phyloP scores from a whole-genome alignment of 2,888 invertebrate genomes.

The Pachydiplax longipennis region DNA sequence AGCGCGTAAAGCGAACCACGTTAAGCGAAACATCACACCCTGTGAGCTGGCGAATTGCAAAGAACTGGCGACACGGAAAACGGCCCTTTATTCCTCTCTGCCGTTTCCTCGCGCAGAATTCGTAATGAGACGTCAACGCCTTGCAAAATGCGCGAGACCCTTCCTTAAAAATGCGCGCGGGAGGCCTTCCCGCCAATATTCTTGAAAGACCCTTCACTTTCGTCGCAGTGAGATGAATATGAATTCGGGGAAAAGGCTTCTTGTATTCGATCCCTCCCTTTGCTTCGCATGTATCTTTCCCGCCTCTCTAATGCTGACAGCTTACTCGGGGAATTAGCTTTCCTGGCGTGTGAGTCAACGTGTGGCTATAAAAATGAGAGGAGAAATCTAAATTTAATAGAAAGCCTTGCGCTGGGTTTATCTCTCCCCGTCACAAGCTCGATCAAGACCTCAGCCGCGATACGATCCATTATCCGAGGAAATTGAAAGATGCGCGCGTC shows the following conservation, averaged over 20 bases:
- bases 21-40: too few species aligned
- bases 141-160: not conserved
- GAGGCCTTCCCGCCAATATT: not conserved
- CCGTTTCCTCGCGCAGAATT: not conserved
- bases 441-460: too few species aligned
- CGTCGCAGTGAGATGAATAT: not conserved
- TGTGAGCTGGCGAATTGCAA: too few species aligned
- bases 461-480: too few species aligned
- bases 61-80: not conserved
- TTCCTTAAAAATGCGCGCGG: not conserved
- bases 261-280: not conserved
- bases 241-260: not conserved
- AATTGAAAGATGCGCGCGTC: too few species aligned
- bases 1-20: too few species aligned
- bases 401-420: too few species aligned
- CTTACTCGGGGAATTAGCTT: not conserved
- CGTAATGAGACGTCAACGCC: not conserved
- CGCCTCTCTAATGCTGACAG: not conserved
- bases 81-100: not conserved
- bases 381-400: too few species aligned
- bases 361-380: too few species aligned
- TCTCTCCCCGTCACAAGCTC: too few species aligned
- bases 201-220: not conserved
- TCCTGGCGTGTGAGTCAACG: not conserved
- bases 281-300: not conserved